A percentile compares a stretch with the other conserved stretches of the same genome.
phyloP scores from a whole-genome alignment of 2,888 invertebrate species.

The Copidosoma aretas region DNA sequence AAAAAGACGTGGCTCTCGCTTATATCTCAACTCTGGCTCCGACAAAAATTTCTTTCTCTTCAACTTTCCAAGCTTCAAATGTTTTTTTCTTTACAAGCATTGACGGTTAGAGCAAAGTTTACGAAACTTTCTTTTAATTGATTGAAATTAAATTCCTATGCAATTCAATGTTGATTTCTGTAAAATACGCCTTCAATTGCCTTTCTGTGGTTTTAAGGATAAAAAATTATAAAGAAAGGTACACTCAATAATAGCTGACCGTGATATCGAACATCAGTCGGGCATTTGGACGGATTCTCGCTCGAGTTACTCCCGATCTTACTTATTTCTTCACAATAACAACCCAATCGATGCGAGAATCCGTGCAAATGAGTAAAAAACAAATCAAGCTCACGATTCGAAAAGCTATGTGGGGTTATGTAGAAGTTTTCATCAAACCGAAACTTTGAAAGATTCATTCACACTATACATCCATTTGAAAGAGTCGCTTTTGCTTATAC shows the following conservation, averaged over 20 bases:
- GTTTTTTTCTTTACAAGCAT: neutral
- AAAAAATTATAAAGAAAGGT: constrained; percentile 32
- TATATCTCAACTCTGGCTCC: constrained; percentile 39
- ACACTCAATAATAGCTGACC: constrained; percentile 38
- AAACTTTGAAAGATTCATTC: constrained; percentile 58
- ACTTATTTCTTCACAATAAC: constrained; percentile 30
- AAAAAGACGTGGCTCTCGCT: constrained; percentile 48
- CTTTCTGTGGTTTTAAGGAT: constrained; percentile 39
- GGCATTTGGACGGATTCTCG: constrained; percentile 37
- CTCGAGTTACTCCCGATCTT: constrained; percentile 16
- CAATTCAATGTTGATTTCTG: constrained; percentile 38
- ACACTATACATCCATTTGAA: constrained; percentile 62
- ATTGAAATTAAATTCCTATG: neutral
- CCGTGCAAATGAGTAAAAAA: constrained; percentile 40
- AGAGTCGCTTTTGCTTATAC: constrained; percentile 57
- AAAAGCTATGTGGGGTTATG: constrained; percentile 34
- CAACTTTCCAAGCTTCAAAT: constrained; percentile 4
- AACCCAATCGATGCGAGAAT: constrained; percentile 42
- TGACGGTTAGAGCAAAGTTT: neutral
- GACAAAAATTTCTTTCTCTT: constrained; percentile 36
- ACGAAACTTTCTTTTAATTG: neutral
- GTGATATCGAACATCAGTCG: constrained; percentile 38
- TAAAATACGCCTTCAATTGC: constrained; percentile 62
- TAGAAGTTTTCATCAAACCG: constrained; percentile 29
- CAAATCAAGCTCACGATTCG: constrained; percentile 51